Evolutionary conservation across 2,888 invertebrate genomes (phyloP), one percentile per base, ranked within the genome.

Genomic region (Calephelis perditalis): DNA sequence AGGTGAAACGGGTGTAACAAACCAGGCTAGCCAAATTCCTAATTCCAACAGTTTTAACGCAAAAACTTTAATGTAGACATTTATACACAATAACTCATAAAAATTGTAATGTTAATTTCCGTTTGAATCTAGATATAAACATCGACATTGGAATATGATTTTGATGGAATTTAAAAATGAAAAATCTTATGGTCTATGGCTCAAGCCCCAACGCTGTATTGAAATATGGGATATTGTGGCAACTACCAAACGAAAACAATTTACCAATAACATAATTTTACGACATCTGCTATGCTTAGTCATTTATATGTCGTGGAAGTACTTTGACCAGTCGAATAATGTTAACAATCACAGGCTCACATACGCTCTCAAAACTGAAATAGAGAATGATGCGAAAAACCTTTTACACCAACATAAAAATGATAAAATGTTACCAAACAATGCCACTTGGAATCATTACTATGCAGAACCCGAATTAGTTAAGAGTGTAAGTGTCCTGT

Each of bases 101-200:
- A 40, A 37, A 40, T 57, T n/a, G 8, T 52, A 7, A 36, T 11
- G 55, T 45, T 5, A 7, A 35, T 35, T 43, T 59, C 3, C 10
- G 58, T 44, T 57, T 52, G 26, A 61, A 7, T 49, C 10, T 66
- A 88, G 89, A 66, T 82, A 71, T 62, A 82, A 78, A 69, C 84
- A 85, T 62, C 81, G 87, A 0, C 75, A 74, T 40, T 89, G 88
- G 89, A 79, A 77, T 57, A 80, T 84, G 75, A 85, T 87, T 63
- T 54, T 86, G 7, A 80, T 76, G 64, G 86, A 87, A 62, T 74
- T 81, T 62, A 77, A 79, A 60, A 72, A 72, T 46, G 76, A 73
- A 56, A 81, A 76, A 59, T 62, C 70, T 37, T 68, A 70, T 6
- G 76, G 78, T 0, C 66, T 86, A 2, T 89, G 88, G 88, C 70